Evolutionary conservation across 92 coral and sea anemone species (phyloP).

Genomic region (Virgularia gustaviana): DNA sequence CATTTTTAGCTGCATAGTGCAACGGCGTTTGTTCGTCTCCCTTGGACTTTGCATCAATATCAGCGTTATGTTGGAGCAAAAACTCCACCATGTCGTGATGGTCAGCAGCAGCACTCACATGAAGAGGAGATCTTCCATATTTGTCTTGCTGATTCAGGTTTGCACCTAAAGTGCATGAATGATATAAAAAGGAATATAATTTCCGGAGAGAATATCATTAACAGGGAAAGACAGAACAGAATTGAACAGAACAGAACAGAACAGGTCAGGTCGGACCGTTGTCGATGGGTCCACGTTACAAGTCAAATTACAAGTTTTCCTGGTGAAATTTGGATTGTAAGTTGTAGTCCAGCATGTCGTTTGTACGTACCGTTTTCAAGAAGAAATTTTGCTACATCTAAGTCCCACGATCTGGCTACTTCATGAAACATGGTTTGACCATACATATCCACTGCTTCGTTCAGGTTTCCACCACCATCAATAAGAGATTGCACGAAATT

Average conservation of each 20-base stretch:
- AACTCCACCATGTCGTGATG: conserved; percentile 92
- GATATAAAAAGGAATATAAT: not conserved
- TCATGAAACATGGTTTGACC: conserved; percentile 91
- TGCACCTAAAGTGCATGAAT: conserved; percentile 54
- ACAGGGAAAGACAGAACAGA: not conserved
- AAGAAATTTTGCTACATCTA: conserved; percentile 71
- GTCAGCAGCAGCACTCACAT: conserved; percentile 89
- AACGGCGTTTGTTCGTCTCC: conserved; percentile 85
- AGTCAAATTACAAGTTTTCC: too few relatives aligned
- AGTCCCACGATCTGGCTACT: conserved; percentile 91
- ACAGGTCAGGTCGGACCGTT: too few relatives aligned
- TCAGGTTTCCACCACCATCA: conserved; percentile 70
- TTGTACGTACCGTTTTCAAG: conserved; percentile 69
- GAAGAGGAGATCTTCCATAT: conserved; percentile 84
- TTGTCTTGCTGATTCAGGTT: conserved; percentile 76
- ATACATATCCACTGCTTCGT: conserved; percentile 70
- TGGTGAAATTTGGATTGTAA: too few relatives aligned
- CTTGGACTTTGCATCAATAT: conserved; percentile 67
- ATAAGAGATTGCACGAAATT: conserved; percentile 82
- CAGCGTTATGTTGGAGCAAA: conserved; percentile 76
- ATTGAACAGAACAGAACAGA: not conserved
- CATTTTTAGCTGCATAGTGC: conserved; percentile 90
- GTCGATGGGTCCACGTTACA: too few relatives aligned
- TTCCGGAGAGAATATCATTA: not conserved
- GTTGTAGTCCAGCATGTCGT: too few relatives aligned